phyloP scores from a whole-genome alignment of 2,797 vertebrate genomes.

The Antennarius maculatus region DNA sequence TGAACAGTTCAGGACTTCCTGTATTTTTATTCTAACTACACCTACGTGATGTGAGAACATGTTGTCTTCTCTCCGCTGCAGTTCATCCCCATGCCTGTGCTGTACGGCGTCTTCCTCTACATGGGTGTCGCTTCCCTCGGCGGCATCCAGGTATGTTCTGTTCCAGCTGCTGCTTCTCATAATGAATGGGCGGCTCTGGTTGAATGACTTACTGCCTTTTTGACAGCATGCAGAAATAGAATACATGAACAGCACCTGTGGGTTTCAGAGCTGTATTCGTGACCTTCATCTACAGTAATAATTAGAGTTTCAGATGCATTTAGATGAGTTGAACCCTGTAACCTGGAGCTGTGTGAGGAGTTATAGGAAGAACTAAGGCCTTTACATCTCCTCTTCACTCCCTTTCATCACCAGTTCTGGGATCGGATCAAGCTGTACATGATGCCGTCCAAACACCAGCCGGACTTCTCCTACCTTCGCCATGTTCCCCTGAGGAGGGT shows the following conservation, averaged over 20 bases:
- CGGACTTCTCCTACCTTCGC: slow-evolving; percentile 90
- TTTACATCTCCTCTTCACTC: not conserved
- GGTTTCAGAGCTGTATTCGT: not conserved
- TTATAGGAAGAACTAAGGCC: not conserved
- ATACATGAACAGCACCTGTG: not conserved
- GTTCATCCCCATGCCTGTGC: slow-evolving; percentile 95
- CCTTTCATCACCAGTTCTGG: slow-evolving; percentile 86
- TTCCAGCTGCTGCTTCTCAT: slow-evolving; percentile 16
- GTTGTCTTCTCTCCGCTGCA: slow-evolving; percentile 50
- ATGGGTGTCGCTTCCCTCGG: slow-evolving; percentile 95
- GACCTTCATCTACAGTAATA: not conserved
- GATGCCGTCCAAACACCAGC: slow-evolving; percentile 98
- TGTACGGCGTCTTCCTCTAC: slow-evolving; percentile 95
- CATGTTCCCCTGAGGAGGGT: slow-evolving; percentile 93
- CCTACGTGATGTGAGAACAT: not conserved
- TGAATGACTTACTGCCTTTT: slow-evolving; percentile 20
- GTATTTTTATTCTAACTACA: too few species aligned
- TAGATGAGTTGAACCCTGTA: slow-evolving; percentile 32
- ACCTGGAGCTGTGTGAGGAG: not conserved
- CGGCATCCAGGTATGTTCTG: slow-evolving; percentile 89
- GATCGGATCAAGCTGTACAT: slow-evolving; percentile 95
- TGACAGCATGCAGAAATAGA: slow-evolving; percentile 1
- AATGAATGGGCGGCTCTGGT: slow-evolving; percentile 9
- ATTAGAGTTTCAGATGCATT: slow-evolving; percentile 17
- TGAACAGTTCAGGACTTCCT: too few species aligned